Base-by-base conservation (phyloP, 1,140 invertebrate species). In the Lasioglossum albipes region DNA sequence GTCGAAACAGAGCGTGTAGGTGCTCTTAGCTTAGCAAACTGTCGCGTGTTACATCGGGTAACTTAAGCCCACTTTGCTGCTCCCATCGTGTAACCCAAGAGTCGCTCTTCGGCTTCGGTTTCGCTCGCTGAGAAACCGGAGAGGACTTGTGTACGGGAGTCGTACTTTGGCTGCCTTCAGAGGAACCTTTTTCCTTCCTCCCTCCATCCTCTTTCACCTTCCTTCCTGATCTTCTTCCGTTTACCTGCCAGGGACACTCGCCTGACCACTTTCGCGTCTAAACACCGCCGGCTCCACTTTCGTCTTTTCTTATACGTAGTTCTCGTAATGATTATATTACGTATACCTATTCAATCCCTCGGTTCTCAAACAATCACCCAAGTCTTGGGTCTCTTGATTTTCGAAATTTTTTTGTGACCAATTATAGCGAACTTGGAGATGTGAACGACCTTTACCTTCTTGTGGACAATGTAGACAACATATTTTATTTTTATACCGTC, bases 1-100 rank as follows among this genome's bases (percentile, higher is more conserved):
- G 10, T 62, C 67, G 90, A 91, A 91, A 90, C 89, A 90, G 90
- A 91, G 84, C 91, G 89, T 87, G 82, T 87, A 89, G 85, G 85
- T 13, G 57, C 91, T 88, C 90, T 90, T 89, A 88, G 87, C 90
- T 90, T 89, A 88, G 87, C 89, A 83, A 91, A 92, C 90, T 91
- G 90, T 91, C 90, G 90, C 90, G 89, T 90, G 90, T 91, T 91
- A 78, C 84, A 79, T 87, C 69, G 67, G 70, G 89, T 89, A 90
- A 90, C 81, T 74, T 72, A 89, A 90, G 69, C 83, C 77, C 68
- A 64, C 73, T 82, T 81, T 72, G 79, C 70, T 80, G 85, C 76
- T 87, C 69, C 76, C 72, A 80, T 13, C 69, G 76, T 80, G 88
- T 85, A 89, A 89, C 69, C 79, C 66, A 87, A 89, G 85, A 86